Conservation (phyloP, 2,113 vertebrate species). For the Rhineura floridana region DNA sequence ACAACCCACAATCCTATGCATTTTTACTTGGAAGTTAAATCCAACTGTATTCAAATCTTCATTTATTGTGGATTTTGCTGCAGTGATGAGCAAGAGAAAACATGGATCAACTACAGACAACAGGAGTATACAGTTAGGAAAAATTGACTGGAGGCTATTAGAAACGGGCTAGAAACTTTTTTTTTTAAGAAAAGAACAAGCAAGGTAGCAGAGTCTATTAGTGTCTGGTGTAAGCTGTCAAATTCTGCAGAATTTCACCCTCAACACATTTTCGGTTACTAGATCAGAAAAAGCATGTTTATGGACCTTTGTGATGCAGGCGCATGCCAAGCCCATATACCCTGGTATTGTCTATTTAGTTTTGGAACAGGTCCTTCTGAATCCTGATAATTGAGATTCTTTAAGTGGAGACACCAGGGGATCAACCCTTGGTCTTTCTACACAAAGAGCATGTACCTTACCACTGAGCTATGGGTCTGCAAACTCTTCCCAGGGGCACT, state of each 20-base stretch:
- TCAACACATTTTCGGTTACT: not conserved
- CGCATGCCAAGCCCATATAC: not conserved
- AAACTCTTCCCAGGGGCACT: not conserved
- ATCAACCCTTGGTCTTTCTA: not conserved
- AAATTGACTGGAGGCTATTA: not conserved
- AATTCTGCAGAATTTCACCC: not conserved
- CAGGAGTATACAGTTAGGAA: not conserved
- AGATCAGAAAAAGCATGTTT: not conserved
- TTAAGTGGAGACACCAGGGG: not conserved
- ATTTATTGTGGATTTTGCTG: not conserved
- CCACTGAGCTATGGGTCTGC: not conserved
- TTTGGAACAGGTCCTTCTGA: not conserved
- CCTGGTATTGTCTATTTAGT: no score
- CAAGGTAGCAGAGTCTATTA: not conserved
- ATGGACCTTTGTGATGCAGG: not conserved
- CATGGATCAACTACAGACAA: not conserved
- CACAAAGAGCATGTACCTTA: not conserved
- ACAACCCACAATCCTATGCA: not conserved
- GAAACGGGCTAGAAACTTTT: not conserved
- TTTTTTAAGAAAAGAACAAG: not conserved
- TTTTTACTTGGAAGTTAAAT: not conserved
- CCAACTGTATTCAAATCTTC: not conserved
- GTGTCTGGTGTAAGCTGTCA: not conserved
- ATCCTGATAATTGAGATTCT: not conserved
- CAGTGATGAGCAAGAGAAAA: not conserved